phyloP scores from a whole-genome alignment of 2,113 vertebrate genomes.

The Hyperoodon ampullatus region DNA sequence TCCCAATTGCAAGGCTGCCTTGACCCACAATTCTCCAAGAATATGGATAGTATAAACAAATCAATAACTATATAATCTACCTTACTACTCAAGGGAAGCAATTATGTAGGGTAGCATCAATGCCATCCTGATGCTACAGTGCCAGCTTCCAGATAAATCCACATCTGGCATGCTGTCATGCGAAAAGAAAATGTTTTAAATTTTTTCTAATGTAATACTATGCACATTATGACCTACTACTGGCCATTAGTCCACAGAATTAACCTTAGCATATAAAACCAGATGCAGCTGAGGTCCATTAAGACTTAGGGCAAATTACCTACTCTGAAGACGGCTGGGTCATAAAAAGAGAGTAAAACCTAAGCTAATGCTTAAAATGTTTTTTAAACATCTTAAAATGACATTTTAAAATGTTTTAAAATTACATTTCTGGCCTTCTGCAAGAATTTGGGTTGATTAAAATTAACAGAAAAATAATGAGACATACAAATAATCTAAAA shows the following conservation, averaged over 20 bases:
- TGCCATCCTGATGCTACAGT: background rate
- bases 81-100: background rate
- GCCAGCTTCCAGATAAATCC: background rate
- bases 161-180: background rate
- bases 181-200: background rate
- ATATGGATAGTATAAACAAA: background rate
- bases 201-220: background rate
- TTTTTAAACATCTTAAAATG: too few relatives aligned
- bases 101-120: background rate
- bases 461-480: background rate
- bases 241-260: background rate
- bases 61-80: background rate
- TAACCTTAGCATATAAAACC: background rate
- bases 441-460: background rate
- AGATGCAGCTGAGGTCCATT: background rate
- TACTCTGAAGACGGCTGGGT: background rate
- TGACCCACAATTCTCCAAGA: background rate
- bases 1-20: background rate
- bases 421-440: background rate
- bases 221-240: background rate
- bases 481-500: conserved; percentile 13
- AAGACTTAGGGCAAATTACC: background rate
- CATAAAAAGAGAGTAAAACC: background rate
- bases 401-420: too few relatives aligned
- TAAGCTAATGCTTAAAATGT: background rate